Conservation (phyloP, 92 coral and sea anemone species). For the Epizoanthus illoricatus region DNA sequence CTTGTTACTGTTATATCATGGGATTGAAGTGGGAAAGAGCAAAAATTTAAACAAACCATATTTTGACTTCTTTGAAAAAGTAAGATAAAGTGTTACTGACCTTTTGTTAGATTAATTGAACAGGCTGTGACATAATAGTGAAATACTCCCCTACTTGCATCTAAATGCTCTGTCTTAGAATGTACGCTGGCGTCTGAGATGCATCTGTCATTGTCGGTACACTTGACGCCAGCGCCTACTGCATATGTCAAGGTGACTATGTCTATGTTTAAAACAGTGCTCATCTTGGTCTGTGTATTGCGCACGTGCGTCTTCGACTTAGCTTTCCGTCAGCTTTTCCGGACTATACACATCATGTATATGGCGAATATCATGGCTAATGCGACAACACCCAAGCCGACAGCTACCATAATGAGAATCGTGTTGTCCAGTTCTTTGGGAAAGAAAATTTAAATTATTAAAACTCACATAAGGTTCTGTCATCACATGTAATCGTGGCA, state of each 20-base stretch:
- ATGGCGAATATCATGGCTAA: neutral
- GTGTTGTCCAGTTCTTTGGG: neutral
- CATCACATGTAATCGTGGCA: neutral
- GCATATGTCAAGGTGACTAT: too few species aligned
- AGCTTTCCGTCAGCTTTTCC: neutral
- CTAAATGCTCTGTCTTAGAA: neutral
- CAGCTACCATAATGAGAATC: conserved; percentile 3
- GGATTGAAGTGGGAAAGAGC: too few species aligned
- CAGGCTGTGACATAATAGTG: too few species aligned
- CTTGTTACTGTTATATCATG: too few species aligned
- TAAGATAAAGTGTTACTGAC: too few species aligned
- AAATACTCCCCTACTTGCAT: neutral
- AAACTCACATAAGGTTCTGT: neutral
- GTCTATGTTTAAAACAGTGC: neutral
- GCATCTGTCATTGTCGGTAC: neutral
- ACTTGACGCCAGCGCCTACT: neutral
- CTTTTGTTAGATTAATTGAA: too few species aligned
- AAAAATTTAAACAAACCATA: too few species aligned
- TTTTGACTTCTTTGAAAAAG: too few species aligned
- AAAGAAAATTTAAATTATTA: neutral
- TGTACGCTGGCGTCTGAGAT: neutral
- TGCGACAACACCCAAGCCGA: neutral
- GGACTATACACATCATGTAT: neutral
- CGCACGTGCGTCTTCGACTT: neutral
- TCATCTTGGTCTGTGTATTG: neutral